Conservation (phyloP, 1,140 invertebrate species). For the Sycobia sp. region DNA sequence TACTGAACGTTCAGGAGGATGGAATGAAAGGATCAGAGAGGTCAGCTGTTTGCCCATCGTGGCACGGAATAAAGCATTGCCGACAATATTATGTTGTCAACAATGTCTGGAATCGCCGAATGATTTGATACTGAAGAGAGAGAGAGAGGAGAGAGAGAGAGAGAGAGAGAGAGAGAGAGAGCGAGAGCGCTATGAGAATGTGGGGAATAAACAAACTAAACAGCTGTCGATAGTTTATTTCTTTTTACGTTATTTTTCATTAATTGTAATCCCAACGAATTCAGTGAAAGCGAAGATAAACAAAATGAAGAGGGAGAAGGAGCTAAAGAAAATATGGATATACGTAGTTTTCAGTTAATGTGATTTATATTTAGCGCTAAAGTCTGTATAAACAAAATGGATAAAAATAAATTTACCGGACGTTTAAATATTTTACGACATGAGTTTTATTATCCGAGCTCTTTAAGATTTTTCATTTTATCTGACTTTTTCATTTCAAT, state of each 20-base stretch:
- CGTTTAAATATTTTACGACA: constrained; percentile 43
- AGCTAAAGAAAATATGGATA: constrained; percentile 4
- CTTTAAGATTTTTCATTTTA: too few relatives aligned
- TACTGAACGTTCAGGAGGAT: not conserved
- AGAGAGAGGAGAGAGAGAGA: not conserved
- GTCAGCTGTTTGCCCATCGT: not conserved
- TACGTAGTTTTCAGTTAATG: constrained; percentile 49
- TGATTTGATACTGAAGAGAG: not conserved
- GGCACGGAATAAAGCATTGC: not conserved
- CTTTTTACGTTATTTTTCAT: constrained; percentile 58
- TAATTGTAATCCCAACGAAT: constrained; percentile 45
- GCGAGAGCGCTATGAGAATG: too few relatives aligned
- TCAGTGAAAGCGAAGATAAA: constrained; percentile 7
- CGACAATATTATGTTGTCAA: constrained; percentile 7
- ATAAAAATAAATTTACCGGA: constrained; percentile 51
- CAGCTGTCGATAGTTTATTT: constrained; percentile 58
- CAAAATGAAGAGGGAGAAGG: not conserved
- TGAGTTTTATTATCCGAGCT: constrained; percentile 33
- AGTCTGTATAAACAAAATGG: constrained; percentile 52
- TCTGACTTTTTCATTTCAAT: too few relatives aligned
- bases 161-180: too few relatives aligned
- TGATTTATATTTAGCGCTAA: constrained; percentile 53
- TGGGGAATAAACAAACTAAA: too few relatives aligned
- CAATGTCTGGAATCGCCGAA: constrained; percentile 1
- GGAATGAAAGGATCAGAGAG: not conserved